A percentile compares a stretch with the other conserved stretches of the same genome.
These are phyloP conservation scores for Falcunculus frontatus DNA, from an alignment of 2,113 vertebrate genomes.

Conservation along the genomic window DNA sequence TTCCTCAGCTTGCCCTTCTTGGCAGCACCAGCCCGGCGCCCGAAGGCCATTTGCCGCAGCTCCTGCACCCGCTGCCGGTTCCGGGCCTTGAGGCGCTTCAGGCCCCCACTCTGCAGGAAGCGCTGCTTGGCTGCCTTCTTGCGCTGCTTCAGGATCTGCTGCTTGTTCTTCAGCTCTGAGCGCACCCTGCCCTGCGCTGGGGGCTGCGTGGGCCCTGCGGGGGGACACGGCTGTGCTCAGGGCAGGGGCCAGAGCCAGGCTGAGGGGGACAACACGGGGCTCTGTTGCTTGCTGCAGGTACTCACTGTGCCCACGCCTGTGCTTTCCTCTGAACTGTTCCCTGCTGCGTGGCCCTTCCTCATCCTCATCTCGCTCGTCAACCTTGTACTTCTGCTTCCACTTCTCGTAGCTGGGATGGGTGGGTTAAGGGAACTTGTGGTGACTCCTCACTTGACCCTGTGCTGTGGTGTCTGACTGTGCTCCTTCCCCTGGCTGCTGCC, in stretches of 20 bases:
- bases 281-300: background rate
- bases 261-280: fast-evolving
- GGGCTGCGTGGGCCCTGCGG: background rate
- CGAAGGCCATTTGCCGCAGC: constrained; percentile 84
- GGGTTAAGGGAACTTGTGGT: constrained; percentile 43
- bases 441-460: no score
- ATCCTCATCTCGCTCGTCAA: constrained; percentile 79
- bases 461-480: background rate
- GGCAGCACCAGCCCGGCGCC: constrained; percentile 62
- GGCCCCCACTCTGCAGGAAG: constrained; percentile 87
- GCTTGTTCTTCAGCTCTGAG: constrained; percentile 84
- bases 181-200: constrained; percentile 18
- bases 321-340: constrained; percentile 32
- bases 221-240: background rate
- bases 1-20: constrained; percentile 92
- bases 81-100: constrained; percentile 77
- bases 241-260: fast-evolving
- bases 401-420: constrained; percentile 82
- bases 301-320: constrained; percentile 40
- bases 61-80: constrained; percentile 74
- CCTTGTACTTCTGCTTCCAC: constrained; percentile 93
- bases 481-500: background rate
- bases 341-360: background rate
- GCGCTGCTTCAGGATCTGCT: constrained; percentile 91
- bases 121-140: constrained; percentile 79